Conservation (phyloP, 2,113 vertebrate species). For the Propithecus coquereli region DNA sequence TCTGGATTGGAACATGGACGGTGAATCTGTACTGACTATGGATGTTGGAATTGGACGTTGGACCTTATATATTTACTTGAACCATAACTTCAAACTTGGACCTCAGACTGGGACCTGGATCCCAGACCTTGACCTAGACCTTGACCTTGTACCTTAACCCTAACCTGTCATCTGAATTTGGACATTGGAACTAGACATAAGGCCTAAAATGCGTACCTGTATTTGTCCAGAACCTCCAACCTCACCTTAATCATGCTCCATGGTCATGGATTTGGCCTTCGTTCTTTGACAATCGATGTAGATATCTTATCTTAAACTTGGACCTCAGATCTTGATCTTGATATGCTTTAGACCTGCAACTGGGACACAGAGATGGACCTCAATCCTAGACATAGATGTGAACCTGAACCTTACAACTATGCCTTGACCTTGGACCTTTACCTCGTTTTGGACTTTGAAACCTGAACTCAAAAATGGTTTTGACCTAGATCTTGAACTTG, state of each 20-base stretch:
- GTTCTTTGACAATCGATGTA: not conserved
- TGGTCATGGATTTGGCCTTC: not conserved
- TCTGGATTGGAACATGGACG: too few species aligned
- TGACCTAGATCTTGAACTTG: not conserved
- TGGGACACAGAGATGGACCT: not conserved
- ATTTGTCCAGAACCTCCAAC: not conserved
- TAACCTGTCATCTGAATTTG: not conserved
- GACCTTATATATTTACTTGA: not conserved
- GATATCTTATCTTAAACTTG: not conserved
- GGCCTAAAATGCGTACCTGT: not conserved
- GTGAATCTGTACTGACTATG: not conserved
- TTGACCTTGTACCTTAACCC: not conserved
- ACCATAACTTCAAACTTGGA: not conserved
- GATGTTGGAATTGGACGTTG: not conserved
- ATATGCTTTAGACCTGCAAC: not conserved
- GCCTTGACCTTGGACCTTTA: not conserved
- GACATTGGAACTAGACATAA: not conserved
- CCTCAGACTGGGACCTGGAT: not conserved
- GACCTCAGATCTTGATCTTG: not conserved
- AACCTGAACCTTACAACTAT: not conserved
- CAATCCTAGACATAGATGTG: not conserved
- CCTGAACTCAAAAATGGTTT: not conserved
- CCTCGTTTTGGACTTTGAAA: not conserved
- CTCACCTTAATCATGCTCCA: not conserved
- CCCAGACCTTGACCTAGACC: not conserved